Evolutionary conservation across 2,113 vertebrate genomes (phyloP).

Genomic region (Craseonycteris thonglongyai): DNA sequence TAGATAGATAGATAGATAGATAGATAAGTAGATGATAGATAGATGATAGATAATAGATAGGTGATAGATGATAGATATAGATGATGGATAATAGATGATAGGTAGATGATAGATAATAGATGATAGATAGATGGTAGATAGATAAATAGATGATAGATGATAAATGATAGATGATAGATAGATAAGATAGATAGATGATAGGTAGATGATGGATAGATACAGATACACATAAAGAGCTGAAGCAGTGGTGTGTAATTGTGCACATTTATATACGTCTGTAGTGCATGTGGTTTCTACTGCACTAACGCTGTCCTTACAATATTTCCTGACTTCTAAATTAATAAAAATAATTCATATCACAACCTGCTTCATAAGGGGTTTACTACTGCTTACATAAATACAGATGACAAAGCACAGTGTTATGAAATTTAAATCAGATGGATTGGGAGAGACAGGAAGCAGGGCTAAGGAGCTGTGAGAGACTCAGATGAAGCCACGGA

Average conservation of each 20-base stretch:
- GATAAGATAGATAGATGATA: neutral
- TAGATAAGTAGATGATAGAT: no score
- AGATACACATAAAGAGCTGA: neutral
- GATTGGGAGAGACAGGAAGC: neutral
- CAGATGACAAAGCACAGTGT: neutral
- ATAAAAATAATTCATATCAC: neutral
- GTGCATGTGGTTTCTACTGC: no score
- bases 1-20: no score
- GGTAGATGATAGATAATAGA: neutral
- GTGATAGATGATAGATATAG: neutral
- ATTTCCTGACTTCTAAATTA: neutral
- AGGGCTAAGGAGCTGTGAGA: fast-evolving
- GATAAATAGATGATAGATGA: neutral
- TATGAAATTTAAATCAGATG: neutral
- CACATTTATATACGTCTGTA: fast-evolving
- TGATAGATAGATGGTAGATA: no score
- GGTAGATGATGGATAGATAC: no score
- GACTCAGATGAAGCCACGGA: neutral
- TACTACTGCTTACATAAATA: neutral
- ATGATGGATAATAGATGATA: neutral
- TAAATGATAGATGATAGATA: no score
- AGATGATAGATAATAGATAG: neutral
- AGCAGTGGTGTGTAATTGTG: fast-evolving
- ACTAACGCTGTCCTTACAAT: fast-evolving
- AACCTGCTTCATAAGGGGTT: neutral